Evolutionary conservation across 2,113 vertebrate species (phyloP), one percentile per base, ranked within the genome.

Genomic region (Rana temporaria): DNA sequence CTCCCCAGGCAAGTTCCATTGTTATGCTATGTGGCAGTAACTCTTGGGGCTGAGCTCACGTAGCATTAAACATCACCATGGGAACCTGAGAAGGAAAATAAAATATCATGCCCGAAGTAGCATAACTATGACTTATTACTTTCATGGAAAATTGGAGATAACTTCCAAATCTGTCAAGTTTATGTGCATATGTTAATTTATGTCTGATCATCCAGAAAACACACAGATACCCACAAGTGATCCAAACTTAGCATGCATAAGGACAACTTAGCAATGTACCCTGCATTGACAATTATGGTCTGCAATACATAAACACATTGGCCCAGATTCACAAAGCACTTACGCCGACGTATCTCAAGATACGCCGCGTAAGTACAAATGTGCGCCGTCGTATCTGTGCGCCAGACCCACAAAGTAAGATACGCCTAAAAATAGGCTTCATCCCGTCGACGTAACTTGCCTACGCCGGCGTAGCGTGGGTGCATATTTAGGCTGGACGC

Each of bases 1-100:
- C 56, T 63, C 68, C 56, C 57, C 63, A 72, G 68, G 79, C 34
- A 34, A 78, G 22, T 26, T 71, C 20, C 59, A n/a, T 60, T 80
- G 78, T 80, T 48, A 53, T 60, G 19, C n/a, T 72, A 19, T 20
- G 57, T 69, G 66, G 24, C 57, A 30, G 20, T 57, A 70, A 19
- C 38, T 64, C 79, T 62, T 48, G 38, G 22, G 67, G 42, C 59
- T 34, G 9, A 30, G 59, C 24, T 72, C 38, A 32, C 48, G 17
- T 71, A 81, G 79, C 79, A 7, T 63, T 63, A 72, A 72, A 42
- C 38, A 72, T 81, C 68, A 52, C 79, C 9, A 63, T 20, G 38
- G 79, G 42, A 20, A 52, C 20, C 42, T 48, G n/a, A 22, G 69
- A 20, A 71, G 30, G 68, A 38, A 59, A 22, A 38, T 68, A 38